Percentiles rank a stretch among this genome's conserved stretches.
Conservation (phyloP, 2,113 vertebrate genomes). For the Bagarius yarrelli region DNA sequence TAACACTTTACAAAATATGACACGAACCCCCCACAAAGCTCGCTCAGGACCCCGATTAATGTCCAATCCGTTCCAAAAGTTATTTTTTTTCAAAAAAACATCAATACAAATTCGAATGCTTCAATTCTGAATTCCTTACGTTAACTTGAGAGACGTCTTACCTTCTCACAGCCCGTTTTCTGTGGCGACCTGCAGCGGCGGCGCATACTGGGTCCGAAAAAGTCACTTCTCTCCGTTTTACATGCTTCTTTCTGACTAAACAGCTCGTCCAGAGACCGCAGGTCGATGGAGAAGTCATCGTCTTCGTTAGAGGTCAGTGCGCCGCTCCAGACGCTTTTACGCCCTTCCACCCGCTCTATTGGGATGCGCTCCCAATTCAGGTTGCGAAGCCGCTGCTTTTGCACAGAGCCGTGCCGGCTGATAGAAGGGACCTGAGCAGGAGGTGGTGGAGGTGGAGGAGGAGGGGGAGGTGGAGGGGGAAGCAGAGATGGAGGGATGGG, state of each 20-base stretch:
- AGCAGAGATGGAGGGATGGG: slow-evolving; percentile 48
- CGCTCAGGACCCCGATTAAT: no score
- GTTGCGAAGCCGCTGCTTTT: slow-evolving; percentile 69
- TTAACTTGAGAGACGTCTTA: slow-evolving; percentile 45
- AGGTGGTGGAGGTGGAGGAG: slow-evolving; percentile 54
- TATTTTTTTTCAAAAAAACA: neutral
- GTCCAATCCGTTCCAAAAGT: no score
- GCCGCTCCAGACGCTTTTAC: slow-evolving; percentile 73
- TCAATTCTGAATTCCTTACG: neutral
- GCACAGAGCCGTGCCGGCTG: slow-evolving; percentile 55
- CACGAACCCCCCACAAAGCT: no score
- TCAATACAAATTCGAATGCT: neutral
- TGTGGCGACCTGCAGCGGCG: slow-evolving; percentile 63
- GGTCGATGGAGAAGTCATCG: slow-evolving; percentile 73
- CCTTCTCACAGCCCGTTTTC: slow-evolving; percentile 64
- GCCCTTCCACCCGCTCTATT: slow-evolving; percentile 75
- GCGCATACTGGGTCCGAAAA: slow-evolving; percentile 57
- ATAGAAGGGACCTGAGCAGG: slow-evolving; percentile 53
- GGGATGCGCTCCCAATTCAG: slow-evolving; percentile 80
- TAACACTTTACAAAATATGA: no score
- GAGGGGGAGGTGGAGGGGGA: slow-evolving; percentile 49
- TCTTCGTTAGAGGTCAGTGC: slow-evolving; percentile 52
- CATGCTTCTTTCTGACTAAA: slow-evolving; percentile 71
- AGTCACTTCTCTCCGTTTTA: slow-evolving; percentile 55
- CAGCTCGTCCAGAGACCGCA: slow-evolving; percentile 74